Conservation (phyloP, 2,113 vertebrate species). For the Chlorodrepanis virens region DNA sequence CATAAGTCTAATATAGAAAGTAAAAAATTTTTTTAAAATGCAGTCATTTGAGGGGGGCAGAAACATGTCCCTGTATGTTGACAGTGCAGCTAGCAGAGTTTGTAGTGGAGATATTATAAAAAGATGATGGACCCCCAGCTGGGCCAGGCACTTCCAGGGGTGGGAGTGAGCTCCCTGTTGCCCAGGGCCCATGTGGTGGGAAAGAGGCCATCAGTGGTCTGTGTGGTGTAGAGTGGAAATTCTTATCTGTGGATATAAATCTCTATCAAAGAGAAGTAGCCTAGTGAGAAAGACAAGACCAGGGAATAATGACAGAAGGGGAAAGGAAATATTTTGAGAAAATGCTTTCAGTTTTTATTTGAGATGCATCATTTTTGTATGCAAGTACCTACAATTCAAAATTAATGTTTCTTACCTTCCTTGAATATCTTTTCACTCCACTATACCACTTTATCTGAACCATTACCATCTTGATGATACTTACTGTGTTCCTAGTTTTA, state of each 20-base stretch:
- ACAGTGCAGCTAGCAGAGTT: neutral
- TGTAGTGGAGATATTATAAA: neutral
- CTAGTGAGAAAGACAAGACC: neutral
- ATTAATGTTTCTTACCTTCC: neutral
- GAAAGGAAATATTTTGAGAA: neutral
- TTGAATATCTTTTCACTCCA: neutral
- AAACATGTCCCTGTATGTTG: neutral
- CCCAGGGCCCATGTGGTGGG: neutral
- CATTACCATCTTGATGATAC: neutral
- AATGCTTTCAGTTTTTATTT: neutral
- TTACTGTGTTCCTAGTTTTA: neutral
- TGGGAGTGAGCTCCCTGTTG: fast-evolving
- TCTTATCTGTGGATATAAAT: neutral
- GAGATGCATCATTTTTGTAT: neutral
- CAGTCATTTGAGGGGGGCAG: neutral
- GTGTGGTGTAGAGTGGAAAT: neutral
- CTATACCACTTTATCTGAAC: neutral
- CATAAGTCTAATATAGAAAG: fast-evolving
- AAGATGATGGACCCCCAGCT: fast-evolving
- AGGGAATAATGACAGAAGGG: neutral
- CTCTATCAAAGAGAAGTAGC: neutral
- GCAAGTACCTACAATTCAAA: neutral
- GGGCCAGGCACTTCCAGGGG: fast-evolving
- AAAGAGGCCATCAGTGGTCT: neutral
- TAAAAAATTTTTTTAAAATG: neutral